phyloP scores from a whole-genome alignment of 1,140 invertebrate species.

The Panagrolaimus sp. region DNA sequence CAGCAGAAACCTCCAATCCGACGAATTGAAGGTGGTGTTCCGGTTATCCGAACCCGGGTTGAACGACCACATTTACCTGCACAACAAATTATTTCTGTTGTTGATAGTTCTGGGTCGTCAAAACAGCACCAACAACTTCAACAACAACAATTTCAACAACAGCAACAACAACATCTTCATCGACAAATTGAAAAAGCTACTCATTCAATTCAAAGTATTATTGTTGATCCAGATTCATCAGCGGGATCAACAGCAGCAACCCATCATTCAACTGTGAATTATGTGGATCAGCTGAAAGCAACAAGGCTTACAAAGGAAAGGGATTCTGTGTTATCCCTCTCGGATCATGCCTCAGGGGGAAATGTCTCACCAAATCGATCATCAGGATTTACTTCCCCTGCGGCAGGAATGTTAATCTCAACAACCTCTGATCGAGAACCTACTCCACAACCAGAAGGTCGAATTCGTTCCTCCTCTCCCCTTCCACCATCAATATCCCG shows the following conservation, averaged over 20 bases:
- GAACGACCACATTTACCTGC: not conserved
- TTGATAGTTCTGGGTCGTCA: no score
- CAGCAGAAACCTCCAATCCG: not conserved
- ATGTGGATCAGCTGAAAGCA: not conserved
- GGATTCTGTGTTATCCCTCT: constrained; percentile 1
- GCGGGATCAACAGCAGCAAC: not conserved
- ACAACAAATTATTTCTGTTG: not conserved
- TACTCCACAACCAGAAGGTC: constrained; percentile 20
- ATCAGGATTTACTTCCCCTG: constrained; percentile 15
- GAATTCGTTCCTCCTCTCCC: constrained; percentile 44
- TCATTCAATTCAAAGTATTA: not conserved
- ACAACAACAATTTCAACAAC: no score
- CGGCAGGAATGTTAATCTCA: no score
- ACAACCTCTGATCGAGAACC: constrained; percentile 5
- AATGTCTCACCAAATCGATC: not conserved
- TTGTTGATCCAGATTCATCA: not conserved
- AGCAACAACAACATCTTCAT: not conserved
- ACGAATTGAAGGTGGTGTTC: not conserved
- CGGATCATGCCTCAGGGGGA: constrained; percentile 16
- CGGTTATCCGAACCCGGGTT: not conserved
- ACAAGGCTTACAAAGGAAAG: not conserved
- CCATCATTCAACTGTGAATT: not conserved
- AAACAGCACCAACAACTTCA: no score
- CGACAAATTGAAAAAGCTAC: not conserved
- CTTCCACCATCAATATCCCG: constrained; percentile 44